Conservation (phyloP, 2,113 vertebrate species). For the Phalacrocorax brasilianus region DNA sequence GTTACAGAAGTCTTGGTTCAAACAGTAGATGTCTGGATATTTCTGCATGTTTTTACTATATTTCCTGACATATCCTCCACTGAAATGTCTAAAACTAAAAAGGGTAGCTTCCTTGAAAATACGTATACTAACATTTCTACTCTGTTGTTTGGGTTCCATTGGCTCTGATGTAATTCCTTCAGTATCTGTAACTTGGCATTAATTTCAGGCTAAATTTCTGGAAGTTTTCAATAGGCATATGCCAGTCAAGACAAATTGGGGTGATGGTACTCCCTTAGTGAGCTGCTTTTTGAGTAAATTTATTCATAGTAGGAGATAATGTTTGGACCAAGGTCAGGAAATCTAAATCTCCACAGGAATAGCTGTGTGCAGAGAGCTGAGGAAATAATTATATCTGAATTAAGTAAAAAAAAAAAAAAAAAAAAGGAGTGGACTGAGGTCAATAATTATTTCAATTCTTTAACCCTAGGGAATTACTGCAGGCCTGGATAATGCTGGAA, state of each 20-base stretch:
- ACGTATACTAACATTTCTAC: not conserved
- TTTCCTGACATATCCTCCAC: not conserved
- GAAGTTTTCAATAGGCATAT: slow-evolving; percentile 52
- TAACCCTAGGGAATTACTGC: slow-evolving; percentile 62
- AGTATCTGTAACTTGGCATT: not conserved
- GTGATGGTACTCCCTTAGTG: slow-evolving; percentile 48
- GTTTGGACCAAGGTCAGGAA: slow-evolving; percentile 66
- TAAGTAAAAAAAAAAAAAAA: not conserved
- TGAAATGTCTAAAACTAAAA: not conserved
- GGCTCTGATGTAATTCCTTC: not conserved
- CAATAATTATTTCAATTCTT: slow-evolving; percentile 68
- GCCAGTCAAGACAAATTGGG: slow-evolving; percentile 59
- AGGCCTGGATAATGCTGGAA: slow-evolving; percentile 54
- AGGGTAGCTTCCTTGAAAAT: not conserved
- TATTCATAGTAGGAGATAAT: slow-evolving; percentile 66
- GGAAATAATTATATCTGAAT: slow-evolving; percentile 69
- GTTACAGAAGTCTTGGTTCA: not conserved
- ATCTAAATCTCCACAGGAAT: slow-evolving; percentile 56
- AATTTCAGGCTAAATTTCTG: slow-evolving; percentile 44
- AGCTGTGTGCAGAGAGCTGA: slow-evolving; percentile 36
- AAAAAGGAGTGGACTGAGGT: slow-evolving; percentile 13
- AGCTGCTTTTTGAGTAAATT: slow-evolving; percentile 62
- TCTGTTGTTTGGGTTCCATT: not conserved
- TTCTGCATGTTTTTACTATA: not conserved
- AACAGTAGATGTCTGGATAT: not conserved